Conservation (phyloP, 2,888 invertebrate species). For the Petrolisthes cinctipes region DNA sequence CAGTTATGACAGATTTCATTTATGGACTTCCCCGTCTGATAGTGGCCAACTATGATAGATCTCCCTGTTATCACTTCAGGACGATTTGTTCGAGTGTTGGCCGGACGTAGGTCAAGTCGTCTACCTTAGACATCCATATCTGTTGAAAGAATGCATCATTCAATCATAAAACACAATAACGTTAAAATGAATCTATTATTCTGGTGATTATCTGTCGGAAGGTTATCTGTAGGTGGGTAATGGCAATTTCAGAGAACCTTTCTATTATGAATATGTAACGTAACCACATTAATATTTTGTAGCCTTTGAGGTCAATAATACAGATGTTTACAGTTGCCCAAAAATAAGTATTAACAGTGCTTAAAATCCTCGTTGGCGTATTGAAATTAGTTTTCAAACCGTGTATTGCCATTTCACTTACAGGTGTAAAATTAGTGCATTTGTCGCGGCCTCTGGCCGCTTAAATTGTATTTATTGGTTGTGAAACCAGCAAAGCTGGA, state of each 20-base stretch:
- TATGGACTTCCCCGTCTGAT: not conserved
- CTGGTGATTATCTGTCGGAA: not conserved
- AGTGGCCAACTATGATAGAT: not conserved
- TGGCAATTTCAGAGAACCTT: not conserved
- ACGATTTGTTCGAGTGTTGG: not conserved
- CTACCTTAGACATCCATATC: not conserved
- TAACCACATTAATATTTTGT: not conserved
- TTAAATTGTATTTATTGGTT: no score
- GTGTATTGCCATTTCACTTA: no score
- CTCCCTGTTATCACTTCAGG: slow-evolving; percentile 1
- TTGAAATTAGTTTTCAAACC: no score
- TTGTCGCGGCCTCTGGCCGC: no score
- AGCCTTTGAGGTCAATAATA: not conserved
- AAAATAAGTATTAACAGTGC: not conserved
- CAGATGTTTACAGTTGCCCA: not conserved
- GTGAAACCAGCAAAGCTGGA: no score
- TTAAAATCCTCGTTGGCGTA: no score
- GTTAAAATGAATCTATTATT: not conserved
- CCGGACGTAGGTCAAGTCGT: not conserved
- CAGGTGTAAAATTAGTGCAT: no score
- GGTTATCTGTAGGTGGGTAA: no score
- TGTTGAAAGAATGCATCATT: not conserved
- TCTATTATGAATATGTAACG: not conserved
- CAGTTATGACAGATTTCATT: not conserved
- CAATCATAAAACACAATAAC: not conserved